phyloP scores from a whole-genome alignment of 2,113 vertebrate genomes.

The Aspidoscelis tigris region DNA sequence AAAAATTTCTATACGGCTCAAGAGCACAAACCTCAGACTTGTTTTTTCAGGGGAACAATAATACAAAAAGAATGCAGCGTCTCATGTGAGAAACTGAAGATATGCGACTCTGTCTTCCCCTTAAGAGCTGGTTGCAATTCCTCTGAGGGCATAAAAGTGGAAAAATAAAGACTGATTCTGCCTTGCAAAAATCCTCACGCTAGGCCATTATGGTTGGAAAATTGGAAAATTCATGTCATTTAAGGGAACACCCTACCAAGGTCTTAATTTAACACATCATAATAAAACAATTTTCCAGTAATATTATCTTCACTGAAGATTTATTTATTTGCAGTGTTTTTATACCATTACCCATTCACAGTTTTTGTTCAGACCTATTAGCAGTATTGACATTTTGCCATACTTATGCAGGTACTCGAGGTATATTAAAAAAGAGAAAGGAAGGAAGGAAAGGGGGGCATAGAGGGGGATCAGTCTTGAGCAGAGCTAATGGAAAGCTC shows the following conservation, averaged over 20 bases:
- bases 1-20: background rate
- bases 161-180: background rate
- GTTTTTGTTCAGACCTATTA: too few relatives aligned
- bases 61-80: background rate
- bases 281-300: background rate
- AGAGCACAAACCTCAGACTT: too few relatives aligned
- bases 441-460: too few relatives aligned
- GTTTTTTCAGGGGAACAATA: too few relatives aligned
- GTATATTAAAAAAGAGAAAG: too few relatives aligned
- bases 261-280: background rate
- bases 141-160: background rate
- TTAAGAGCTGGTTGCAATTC: background rate
- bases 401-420: too few relatives aligned
- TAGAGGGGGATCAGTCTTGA: too few relatives aligned
- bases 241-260: background rate
- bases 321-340: too few relatives aligned
- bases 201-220: background rate
- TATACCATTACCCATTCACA: too few relatives aligned
- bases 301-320: background rate
- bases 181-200: background rate
- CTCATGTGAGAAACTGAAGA: background rate
- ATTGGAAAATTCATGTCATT: background rate
- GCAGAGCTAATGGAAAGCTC: too few relatives aligned
- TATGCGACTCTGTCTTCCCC: background rate
- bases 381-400: too few relatives aligned